phyloP scores from a whole-genome alignment of 2,113 vertebrate genomes.

The Protobothrops mucrosquamatus region DNA sequence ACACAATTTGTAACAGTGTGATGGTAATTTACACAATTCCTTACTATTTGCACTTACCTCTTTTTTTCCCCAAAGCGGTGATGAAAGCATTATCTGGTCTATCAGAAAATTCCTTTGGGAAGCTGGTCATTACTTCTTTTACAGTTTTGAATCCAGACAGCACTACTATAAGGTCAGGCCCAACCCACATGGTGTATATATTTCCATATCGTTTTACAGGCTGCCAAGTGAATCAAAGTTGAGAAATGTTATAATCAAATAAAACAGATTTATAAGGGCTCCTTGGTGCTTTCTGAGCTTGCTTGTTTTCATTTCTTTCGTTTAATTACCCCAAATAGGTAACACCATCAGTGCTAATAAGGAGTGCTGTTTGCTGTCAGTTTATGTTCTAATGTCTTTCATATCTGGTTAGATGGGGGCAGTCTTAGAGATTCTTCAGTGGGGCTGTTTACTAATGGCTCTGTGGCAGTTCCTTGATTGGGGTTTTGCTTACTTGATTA shows the following conservation, averaged over 20 bases:
- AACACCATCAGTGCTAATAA: no score
- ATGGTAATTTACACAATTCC: not conserved
- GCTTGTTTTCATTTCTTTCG: no score
- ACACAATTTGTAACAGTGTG: no score
- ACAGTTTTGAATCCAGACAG: conserved; percentile 14
- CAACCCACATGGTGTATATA: not conserved
- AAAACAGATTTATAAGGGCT: not conserved
- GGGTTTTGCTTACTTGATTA: no score
- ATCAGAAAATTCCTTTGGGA: not conserved
- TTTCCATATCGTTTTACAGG: not conserved
- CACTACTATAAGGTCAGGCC: not conserved
- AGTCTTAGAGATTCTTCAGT: no score
- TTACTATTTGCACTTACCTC: not conserved
- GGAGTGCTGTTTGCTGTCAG: no score
- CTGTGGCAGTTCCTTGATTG: no score
- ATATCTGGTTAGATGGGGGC: no score
- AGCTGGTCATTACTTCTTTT: not conserved
- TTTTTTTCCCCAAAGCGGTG: not conserved
- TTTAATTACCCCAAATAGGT: no score
- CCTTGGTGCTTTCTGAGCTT: no score
- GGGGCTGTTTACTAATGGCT: no score
- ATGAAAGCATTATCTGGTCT: not conserved
- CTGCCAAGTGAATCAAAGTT: not conserved
- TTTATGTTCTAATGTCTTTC: no score
- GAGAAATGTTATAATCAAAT: not conserved